phyloP scores from a whole-genome alignment of 2,888 invertebrate genomes.

The Teleogryllus oceanicus region DNA sequence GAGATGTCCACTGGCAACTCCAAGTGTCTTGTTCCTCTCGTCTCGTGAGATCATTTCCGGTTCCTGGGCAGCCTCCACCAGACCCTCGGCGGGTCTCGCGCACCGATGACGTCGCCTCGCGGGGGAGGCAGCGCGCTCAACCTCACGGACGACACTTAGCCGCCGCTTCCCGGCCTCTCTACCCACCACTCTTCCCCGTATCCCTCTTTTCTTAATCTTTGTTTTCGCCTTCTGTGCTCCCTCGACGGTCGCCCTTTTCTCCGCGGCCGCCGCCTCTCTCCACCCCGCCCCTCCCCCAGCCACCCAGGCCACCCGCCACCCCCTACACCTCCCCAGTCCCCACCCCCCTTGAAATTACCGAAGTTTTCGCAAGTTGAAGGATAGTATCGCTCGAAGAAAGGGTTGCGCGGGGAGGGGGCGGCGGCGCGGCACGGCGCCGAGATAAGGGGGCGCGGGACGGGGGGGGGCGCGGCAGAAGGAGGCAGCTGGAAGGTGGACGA shows the following conservation, averaged over 20 bases:
- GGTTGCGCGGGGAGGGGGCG: constrained; percentile 18
- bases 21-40: no score
- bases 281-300: neutral
- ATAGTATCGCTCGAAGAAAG: constrained; percentile 19
- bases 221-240: constrained; percentile 4
- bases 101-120: no score
- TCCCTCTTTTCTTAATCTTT: constrained; percentile 21
- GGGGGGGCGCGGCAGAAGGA: neutral
- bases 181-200: neutral
- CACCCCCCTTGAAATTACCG: constrained; percentile 28
- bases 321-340: neutral
- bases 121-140: neutral
- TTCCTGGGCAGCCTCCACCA: no score
- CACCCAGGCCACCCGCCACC: neutral
- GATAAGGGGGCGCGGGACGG: neutral
- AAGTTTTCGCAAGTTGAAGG: constrained; percentile 29
- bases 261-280: neutral
- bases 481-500: neutral
- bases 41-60: no score
- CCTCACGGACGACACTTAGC: neutral
- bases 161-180: neutral
- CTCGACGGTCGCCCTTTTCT: neutral
- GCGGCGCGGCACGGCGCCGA: neutral
- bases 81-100: no score
- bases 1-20: no score